Percentiles rank a stretch among this genome's conserved stretches.
Conservation (phyloP, 2,113 vertebrate species). For the Colaptes auratus region DNA sequence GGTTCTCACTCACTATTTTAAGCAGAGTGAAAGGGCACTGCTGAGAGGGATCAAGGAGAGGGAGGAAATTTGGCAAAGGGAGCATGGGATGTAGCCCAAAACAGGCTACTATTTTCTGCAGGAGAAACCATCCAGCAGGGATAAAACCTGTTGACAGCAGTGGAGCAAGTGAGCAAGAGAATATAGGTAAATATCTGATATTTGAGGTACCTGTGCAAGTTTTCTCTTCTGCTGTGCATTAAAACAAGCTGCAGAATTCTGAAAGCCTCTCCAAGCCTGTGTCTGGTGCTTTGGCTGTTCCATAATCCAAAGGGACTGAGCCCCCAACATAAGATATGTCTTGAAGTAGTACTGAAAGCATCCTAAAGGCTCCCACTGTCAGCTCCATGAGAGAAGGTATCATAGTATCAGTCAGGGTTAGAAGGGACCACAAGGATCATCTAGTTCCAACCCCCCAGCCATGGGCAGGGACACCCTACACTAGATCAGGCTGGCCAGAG, state of each 20-base stretch:
- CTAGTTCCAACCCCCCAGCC: too few species aligned
- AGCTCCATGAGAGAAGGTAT: not conserved
- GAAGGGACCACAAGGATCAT: too few species aligned
- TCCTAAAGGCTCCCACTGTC: not conserved
- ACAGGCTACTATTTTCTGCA: conserved; percentile 28
- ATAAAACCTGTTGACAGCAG: not conserved
- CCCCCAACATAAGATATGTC: not conserved
- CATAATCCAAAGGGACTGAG: not conserved
- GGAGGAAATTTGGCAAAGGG: conserved; percentile 60
- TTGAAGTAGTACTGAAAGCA: not conserved
- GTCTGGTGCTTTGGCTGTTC: not conserved
- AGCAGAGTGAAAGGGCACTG: conserved; percentile 55
- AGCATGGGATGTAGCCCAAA: not conserved
- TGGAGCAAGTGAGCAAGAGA: not conserved
- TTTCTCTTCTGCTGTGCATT: not conserved
- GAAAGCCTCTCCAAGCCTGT: not conserved
- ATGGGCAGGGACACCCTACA: too few species aligned
- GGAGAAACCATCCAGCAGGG: not conserved
- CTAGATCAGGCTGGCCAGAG: too few species aligned
- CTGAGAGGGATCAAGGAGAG: conserved; percentile 56
- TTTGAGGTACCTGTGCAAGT: fast-evolving
- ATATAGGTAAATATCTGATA: not conserved
- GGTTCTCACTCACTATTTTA: conserved; percentile 64
- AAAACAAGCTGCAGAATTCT: not conserved
- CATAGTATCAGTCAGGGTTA: too few species aligned